phyloP scores from a whole-genome alignment of 35 echinoderm and acorn worm genomes.

The Patiria miniata region DNA sequence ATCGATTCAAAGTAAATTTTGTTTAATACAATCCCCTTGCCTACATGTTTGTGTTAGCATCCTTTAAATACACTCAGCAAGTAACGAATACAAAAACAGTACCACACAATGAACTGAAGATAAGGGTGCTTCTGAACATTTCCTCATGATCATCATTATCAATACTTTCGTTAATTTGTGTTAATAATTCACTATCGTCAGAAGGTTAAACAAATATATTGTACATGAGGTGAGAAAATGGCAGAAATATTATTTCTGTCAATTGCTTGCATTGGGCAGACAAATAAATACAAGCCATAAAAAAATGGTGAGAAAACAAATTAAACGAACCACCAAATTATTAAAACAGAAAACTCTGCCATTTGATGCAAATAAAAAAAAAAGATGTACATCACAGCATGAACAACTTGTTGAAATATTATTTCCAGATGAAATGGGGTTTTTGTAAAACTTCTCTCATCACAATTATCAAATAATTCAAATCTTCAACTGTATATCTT shows the following conservation, averaged over 20 bases:
- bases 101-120: background rate
- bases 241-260: constrained; percentile 27
- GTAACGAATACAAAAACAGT: constrained; percentile 28
- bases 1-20: no score
- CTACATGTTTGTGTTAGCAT: background rate
- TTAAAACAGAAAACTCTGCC: no score
- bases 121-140: background rate
- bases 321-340: no score
- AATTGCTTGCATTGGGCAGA: background rate
- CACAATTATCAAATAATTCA: no score
- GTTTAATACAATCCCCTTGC: no score
- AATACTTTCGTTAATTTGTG: background rate
- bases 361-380: no score
- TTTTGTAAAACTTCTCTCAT: no score
- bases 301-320: constrained; percentile 4
- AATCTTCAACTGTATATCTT: no score
- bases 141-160: background rate
- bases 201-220: background rate
- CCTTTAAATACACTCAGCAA: background rate
- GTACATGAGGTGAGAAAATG: constrained; percentile 12
- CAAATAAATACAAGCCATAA: constrained; percentile 3
- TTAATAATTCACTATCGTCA: background rate
- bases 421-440: no score
- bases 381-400: no score
- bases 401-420: no score